Evolutionary conservation across 2,797 vertebrate genomes (phyloP).

Genomic region (Rhinoraja longicauda): DNA sequence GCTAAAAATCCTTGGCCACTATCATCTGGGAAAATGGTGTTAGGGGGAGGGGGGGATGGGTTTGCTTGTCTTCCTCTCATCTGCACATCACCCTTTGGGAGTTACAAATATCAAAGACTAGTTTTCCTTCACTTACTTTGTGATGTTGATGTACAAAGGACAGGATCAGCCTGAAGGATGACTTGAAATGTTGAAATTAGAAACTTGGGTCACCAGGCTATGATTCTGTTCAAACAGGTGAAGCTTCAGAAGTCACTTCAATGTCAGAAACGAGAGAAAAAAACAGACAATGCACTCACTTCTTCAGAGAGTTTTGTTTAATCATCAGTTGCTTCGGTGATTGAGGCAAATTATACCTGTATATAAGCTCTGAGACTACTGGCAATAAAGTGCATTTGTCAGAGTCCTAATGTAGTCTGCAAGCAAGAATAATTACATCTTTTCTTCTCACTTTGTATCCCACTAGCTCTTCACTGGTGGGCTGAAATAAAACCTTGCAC

Average conservation of each 20-base stretch:
- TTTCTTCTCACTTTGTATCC: conserved; percentile 19
- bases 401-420: conserved; percentile 18
- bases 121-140: not conserved
- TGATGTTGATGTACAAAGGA: conserved; percentile 17
- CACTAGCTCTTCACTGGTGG: conserved; percentile 20
- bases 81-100: not conserved
- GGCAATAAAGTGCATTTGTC: conserved; percentile 11
- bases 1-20: not conserved
- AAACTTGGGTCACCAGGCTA: not conserved
- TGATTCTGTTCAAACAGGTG: conserved; percentile 25
- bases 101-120: not conserved
- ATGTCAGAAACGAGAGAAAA: not conserved
- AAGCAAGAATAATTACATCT: conserved; percentile 33
- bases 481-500: conserved; percentile 34
- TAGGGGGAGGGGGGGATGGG: not conserved
- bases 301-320: conserved; percentile 14
- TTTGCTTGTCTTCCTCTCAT: not conserved
- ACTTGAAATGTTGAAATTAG: conserved; percentile 16
- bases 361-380: conserved; percentile 18
- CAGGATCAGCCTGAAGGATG: conserved; percentile 14
- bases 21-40: not conserved
- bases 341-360: conserved; percentile 30
- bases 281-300: not conserved
- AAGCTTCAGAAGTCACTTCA: conserved; percentile 17
- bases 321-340: conserved; percentile 20